Evolutionary conservation across 2,888 invertebrate species (phyloP), one percentile per base, ranked within the genome.

Genomic region (Tyria jacobaeae): DNA sequence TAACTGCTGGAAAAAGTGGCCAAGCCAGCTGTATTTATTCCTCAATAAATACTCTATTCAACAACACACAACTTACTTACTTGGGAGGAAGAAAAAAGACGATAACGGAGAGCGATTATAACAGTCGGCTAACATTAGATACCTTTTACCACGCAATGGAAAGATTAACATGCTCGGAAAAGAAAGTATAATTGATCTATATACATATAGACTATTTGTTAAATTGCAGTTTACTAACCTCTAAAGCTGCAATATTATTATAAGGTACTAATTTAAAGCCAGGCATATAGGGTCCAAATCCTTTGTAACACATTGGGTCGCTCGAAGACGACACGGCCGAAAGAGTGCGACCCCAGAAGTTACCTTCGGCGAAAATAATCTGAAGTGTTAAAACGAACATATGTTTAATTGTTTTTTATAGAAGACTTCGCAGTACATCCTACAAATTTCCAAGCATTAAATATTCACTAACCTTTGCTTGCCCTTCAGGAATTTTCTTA

Each of bases 271-370:
- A 90, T 62, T 96, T 94, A 87, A 98, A 98, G 35, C 98, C 98
- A 0, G 99, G 98, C 97, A 99, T 98, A 89, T 95, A 99, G 0
- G 99, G 99, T 0, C 99, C 99, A 84, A 97, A 99, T 17, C 97
- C 97, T 27, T 93, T 89, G 84, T 96, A 98, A 80, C 97, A 97
- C 15, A 94, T 92, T 0, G 98, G 98, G 90, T 99, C 99, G 0
- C 97, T 97, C 1, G 98, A 98, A 3, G 97, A 95, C 0, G 99
- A 99, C 39, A 98, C 94, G 0, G 99, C 99, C 0, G 98, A 96
- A 80, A 99, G 82, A 0, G 99, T 98, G 57, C 99, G 95, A 1
- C 99, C 99, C 99, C 99, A 99, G 92, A 99, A 99, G 87, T 99
- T 99, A 49, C 97, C 97, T 66, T 97, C 96, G 0, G 97, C 98